Conservation (phyloP, 2,888 invertebrate species). For the Alloscopus bannaensis region DNA sequence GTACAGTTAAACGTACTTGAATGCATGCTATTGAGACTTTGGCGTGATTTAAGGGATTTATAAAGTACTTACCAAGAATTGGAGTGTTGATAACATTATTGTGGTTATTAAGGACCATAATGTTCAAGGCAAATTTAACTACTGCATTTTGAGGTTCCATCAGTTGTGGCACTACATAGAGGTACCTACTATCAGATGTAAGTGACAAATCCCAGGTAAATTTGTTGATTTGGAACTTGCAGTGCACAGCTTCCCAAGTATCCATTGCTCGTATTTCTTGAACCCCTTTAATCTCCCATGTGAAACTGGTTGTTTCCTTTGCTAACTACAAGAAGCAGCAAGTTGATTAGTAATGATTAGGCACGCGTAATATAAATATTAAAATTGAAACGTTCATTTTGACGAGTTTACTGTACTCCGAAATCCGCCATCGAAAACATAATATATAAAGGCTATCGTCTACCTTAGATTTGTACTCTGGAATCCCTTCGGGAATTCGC, state of each 20-base stretch:
- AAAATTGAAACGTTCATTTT: not conserved
- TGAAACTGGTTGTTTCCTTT: conserved; percentile 47
- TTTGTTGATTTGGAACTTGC: conserved; percentile 48
- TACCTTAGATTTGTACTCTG: conserved; percentile 50
- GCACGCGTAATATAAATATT: no score
- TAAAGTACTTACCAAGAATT: conserved; percentile 31
- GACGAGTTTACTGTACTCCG: not conserved
- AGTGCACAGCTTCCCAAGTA: conserved; percentile 49
- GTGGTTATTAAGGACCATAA: conserved; percentile 48
- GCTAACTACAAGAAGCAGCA: conserved; percentile 27
- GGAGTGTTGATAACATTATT: conserved; percentile 47
- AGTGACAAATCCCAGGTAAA: conserved; percentile 49
- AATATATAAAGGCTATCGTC: no score
- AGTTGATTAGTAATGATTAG: not conserved
- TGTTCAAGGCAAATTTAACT: conserved; percentile 43
- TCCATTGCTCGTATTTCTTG: conserved; percentile 35
- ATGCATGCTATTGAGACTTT: no score
- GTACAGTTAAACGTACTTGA: no score
- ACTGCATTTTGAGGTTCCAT: conserved; percentile 47
- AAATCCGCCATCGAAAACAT: no score
- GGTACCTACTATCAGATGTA: conserved; percentile 25
- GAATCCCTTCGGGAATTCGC: conserved; percentile 35
- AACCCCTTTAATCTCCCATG: conserved; percentile 60
- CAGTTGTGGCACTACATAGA: conserved; percentile 37
- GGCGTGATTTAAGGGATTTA: no score